phyloP scores from a whole-genome alignment of 2,113 vertebrate genomes.

The Pygoscelis adeliae region DNA sequence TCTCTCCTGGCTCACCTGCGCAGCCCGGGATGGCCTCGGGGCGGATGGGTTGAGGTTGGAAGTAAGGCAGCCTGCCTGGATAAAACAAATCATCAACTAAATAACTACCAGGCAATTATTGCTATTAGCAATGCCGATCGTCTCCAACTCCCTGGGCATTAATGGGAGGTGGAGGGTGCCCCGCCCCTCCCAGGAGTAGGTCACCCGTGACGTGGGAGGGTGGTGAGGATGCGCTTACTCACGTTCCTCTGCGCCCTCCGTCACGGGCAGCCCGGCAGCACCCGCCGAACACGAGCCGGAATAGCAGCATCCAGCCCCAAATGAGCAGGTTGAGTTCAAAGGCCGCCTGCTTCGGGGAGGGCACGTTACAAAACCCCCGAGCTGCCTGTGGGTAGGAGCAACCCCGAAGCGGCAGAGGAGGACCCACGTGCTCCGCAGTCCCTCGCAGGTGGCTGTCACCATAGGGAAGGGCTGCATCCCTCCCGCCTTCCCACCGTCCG shows the following conservation, averaged over 20 bases:
- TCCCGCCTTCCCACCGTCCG: background rate
- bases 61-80: background rate
- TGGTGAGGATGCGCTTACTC: background rate
- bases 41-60: background rate
- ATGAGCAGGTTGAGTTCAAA: background rate
- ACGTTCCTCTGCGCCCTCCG: background rate
- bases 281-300: background rate
- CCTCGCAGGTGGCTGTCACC: rapidly evolving
- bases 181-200: background rate
- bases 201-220: background rate
- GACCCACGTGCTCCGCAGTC: rapidly evolving
- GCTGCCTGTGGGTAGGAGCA: background rate
- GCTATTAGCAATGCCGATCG: background rate
- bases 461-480: rapidly evolving
- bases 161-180: background rate
- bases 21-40: background rate
- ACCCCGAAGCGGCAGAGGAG: rapidly evolving
- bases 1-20: background rate
- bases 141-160: background rate
- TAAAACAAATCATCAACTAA: background rate
- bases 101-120: background rate
- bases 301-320: background rate
- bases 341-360: background rate
- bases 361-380: rapidly evolving
- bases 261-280: background rate